Conservation (phyloP, 2,113 vertebrate genomes). For the Psittacus erithacus region DNA sequence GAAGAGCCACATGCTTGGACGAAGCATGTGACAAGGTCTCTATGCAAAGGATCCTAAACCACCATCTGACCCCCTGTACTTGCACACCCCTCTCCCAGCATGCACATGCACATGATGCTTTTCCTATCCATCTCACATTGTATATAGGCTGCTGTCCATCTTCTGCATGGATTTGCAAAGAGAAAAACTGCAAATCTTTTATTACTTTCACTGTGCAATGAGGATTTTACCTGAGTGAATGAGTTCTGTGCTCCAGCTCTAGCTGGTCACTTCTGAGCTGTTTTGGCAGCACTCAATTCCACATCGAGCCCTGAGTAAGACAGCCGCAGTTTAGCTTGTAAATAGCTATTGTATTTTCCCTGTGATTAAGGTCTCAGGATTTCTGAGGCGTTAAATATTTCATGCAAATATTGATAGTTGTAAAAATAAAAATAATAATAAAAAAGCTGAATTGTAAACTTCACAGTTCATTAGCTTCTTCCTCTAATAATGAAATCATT, state of each 20-base stretch:
- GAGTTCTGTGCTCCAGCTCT: background rate
- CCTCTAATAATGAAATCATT: background rate
- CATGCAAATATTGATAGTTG: background rate
- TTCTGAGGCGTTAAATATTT: background rate
- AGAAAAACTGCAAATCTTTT: background rate
- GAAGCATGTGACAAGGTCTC: background rate
- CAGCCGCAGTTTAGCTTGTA: background rate
- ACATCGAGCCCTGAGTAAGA: rapidly evolving
- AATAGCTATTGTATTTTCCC: background rate
- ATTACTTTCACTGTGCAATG: background rate
- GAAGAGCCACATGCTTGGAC: background rate
- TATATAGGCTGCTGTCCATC: background rate
- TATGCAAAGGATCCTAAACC: background rate
- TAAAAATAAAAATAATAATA: background rate
- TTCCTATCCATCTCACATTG: background rate
- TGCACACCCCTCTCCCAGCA: background rate
- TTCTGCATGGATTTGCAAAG: background rate
- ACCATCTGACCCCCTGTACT: background rate
- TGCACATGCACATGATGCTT: background rate
- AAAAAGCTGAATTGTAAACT: background rate
- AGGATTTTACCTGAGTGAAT: background rate
- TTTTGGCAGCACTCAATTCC: background rate
- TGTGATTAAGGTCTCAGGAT: background rate
- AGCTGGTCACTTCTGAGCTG: background rate
- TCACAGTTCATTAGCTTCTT: background rate